Evolutionary conservation across 2,888 invertebrate species (phyloP).

Genomic region (Meiosimyza platycephala): DNA sequence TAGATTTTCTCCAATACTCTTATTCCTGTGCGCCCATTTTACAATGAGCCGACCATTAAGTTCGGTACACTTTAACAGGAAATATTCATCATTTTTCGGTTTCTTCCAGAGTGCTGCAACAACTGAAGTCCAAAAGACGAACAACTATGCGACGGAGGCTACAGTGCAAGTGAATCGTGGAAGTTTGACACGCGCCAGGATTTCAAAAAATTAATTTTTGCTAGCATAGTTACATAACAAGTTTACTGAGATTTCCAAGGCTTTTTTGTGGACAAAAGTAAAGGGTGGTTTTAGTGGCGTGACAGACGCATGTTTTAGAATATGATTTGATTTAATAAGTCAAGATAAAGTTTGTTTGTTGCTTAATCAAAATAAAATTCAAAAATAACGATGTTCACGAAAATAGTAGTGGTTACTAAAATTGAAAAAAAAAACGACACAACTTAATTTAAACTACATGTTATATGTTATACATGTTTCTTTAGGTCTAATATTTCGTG

Average conservation of each 20-base stretch:
- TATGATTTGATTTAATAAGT: too few species aligned
- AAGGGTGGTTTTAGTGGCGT: too few species aligned
- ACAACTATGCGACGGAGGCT: conserved; percentile 67
- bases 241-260: background rate
- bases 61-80: conserved; percentile 43
- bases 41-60: background rate
- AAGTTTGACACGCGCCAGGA: conserved; percentile 46
- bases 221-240: conserved; percentile 31
- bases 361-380: too few species aligned
- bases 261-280: background rate
- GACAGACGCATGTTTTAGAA: too few species aligned
- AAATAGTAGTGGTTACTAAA: too few species aligned
- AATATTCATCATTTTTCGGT: conserved; percentile 64
- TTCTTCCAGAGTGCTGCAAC: conserved; percentile 63
- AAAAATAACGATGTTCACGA: too few species aligned
- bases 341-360: too few species aligned
- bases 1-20: too few species aligned
- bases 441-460: too few species aligned
- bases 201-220: background rate
- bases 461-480: too few species aligned
- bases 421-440: too few species aligned
- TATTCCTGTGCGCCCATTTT: background rate
- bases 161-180: conserved; percentile 66
- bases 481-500: too few species aligned
- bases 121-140: conserved; percentile 59